These are phyloP conservation scores for Eciton burchellii DNA, from an alignment of 1,140 invertebrate species.

Conservation along the genomic window DNA sequence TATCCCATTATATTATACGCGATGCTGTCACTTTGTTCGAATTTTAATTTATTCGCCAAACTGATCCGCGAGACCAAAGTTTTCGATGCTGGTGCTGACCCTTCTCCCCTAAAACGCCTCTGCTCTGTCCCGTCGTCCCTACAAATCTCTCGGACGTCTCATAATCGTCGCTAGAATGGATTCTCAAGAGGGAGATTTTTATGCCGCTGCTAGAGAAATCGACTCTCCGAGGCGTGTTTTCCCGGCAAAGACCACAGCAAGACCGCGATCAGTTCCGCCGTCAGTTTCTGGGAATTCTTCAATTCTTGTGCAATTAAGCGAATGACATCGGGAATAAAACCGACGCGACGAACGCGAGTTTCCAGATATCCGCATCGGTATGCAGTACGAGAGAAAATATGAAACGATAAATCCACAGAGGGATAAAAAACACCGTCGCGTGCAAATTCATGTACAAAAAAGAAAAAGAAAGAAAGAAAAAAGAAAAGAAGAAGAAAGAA, in stretches of 20 bases:
- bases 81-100: slow-evolving; percentile 58
- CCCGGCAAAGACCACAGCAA: background rate
- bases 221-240: background rate
- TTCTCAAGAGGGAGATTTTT: slow-evolving; percentile 59
- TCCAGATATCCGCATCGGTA: too few relatives aligned
- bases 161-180: slow-evolving; percentile 74
- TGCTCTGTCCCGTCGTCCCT: slow-evolving; percentile 51
- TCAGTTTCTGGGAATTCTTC: background rate
- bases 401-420: too few relatives aligned
- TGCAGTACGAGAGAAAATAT: too few relatives aligned
- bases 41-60: slow-evolving; percentile 84
- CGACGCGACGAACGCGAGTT: background rate
- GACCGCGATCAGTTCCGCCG: background rate
- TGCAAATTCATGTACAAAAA: too few relatives aligned
- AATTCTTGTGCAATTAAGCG: background rate
- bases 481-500: too few relatives aligned
- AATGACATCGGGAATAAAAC: background rate
- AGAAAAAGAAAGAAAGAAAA: too few relatives aligned
- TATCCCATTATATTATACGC: slow-evolving; percentile 85
- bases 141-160: slow-evolving; percentile 76
- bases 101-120: slow-evolving; percentile 53
- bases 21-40: slow-evolving; percentile 81
- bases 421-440: too few relatives aligned
- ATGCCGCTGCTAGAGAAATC: slow-evolving; percentile 12
- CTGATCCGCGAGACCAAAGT: slow-evolving; percentile 73